Percentiles rank a stretch among this genome's conserved stretches.
Evolutionary conservation across 2,797 vertebrate genomes (phyloP).

Genomic region (Poecile montanus): DNA sequence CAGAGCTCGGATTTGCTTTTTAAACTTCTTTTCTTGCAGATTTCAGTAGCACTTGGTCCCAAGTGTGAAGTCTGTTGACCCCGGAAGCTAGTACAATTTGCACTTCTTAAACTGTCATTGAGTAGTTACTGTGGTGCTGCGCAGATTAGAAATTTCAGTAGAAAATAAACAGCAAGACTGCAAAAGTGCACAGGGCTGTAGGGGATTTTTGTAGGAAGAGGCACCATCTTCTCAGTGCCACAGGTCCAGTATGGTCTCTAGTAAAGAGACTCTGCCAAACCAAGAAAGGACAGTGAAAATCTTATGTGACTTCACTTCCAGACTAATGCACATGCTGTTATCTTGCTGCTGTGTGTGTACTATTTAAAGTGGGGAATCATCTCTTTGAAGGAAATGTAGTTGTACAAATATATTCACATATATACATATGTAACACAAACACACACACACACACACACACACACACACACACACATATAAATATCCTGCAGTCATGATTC

Average conservation of each 20-base stretch:
- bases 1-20: background rate
- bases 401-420: background rate
- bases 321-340: background rate
- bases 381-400: background rate
- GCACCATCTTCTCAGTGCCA: background rate
- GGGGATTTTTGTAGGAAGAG: background rate
- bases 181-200: background rate
- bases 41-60: background rate
- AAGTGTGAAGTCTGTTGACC: background rate
- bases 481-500: background rate
- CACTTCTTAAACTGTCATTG: background rate
- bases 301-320: background rate
- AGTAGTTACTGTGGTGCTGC: background rate
- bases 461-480: background rate
- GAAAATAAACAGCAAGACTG: background rate
- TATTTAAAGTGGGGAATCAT: background rate
- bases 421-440: background rate
- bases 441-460: accelerated
- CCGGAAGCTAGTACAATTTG: background rate
- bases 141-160: background rate
- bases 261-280: background rate
- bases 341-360: background rate
- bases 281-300: background rate
- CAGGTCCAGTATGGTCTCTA: background rate
- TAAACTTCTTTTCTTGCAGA: background rate